Percentiles rank a stretch among this genome's conserved stretches.
phyloP scores from a whole-genome alignment of 1,140 invertebrate species.

The Lepidurus apus region DNA sequence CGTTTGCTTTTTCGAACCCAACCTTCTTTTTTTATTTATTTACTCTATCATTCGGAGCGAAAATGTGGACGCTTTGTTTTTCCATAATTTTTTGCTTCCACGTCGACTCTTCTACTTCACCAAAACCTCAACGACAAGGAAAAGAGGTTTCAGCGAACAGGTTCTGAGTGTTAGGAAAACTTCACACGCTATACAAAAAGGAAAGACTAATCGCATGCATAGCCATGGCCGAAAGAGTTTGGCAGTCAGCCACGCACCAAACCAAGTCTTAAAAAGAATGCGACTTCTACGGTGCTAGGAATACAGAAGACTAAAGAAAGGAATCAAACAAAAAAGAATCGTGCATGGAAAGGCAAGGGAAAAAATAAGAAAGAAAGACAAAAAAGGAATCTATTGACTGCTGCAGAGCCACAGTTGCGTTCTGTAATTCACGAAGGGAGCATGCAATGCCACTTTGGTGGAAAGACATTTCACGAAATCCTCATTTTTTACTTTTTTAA shows the following conservation, averaged over 20 bases:
- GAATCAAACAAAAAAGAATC: background rate
- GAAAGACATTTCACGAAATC: background rate
- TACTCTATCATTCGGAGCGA: background rate
- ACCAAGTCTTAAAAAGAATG: background rate
- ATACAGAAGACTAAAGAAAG: background rate
- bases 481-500: background rate
- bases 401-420: background rate
- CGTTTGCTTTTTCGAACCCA: background rate
- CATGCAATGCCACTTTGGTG: background rate
- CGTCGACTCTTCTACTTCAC: background rate
- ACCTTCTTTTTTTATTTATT: background rate
- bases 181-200: background rate
- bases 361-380: background rate
- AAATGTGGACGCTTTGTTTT: background rate
- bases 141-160: background rate
- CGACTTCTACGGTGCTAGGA: background rate
- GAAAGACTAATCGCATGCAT: background rate
- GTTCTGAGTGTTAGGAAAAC: background rate
- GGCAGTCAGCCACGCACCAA: background rate
- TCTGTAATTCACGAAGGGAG: background rate
- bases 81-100: background rate
- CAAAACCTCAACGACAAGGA: background rate
- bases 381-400: constrained; percentile 15
- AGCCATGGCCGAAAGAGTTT: constrained; percentile 3
- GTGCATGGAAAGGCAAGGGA: too few species aligned